Conservation (phyloP, 2,888 invertebrate genomes). For the Blomia tropicalis region DNA sequence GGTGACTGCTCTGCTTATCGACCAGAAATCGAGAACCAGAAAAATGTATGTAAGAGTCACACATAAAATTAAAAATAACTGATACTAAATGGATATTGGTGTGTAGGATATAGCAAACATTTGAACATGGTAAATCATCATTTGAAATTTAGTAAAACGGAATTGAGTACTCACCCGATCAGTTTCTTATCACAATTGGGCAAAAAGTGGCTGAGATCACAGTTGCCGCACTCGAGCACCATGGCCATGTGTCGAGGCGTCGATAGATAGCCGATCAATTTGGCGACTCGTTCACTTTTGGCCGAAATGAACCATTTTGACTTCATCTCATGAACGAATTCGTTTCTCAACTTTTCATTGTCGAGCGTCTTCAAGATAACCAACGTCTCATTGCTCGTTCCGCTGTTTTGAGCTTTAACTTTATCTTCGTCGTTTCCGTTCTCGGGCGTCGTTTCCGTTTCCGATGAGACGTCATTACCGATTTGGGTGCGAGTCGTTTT, state of each 20-base stretch:
- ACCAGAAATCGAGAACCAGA: too few species aligned
- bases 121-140: too few species aligned
- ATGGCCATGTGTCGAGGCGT: not conserved
- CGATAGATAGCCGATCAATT: conserved; percentile 15
- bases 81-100: too few species aligned
- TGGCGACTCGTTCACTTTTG: conserved; percentile 16
- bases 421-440: not conserved
- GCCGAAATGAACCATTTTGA: conserved; percentile 19
- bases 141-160: too few species aligned
- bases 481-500: not conserved
- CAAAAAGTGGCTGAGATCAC: conserved; percentile 18
- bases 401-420: not conserved
- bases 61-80: too few species aligned
- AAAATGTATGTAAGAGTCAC: too few species aligned
- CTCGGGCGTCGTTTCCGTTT: not conserved
- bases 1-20: not conserved
- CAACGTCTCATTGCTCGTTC: not conserved
- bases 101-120: too few species aligned
- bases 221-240: conserved; percentile 18
- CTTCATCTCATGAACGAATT: conserved; percentile 20
- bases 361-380: conserved; percentile 17
- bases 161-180: conserved; percentile 8
- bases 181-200: conserved; percentile 22
- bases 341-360: conserved; percentile 13
- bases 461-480: conserved; percentile 13